Base-by-base conservation (phyloP, 2,888 invertebrate species). In the Cheilosia soror region DNA sequence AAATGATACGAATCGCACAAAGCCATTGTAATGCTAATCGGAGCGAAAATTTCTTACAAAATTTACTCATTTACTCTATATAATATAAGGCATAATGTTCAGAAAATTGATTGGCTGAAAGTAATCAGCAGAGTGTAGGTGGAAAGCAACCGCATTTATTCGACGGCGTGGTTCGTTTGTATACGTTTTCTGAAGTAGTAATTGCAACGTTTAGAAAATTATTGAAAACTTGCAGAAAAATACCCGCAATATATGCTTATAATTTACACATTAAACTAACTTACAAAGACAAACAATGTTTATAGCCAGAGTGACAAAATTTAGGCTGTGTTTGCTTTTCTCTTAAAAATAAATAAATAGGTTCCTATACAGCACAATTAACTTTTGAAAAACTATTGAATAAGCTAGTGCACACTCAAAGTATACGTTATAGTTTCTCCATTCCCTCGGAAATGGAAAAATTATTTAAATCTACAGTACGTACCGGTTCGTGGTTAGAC, bases 121-220 rank as follows among this genome's bases (percentile, higher is more conserved):
- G 42, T 47, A 79, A 66, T 65, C 63, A 78, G 51, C 44, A 60
- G 37, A 69, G 37, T 58, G 47, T 78, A 79, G 78, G 72, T 79
- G 72, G 72, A 72, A 79, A 79, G 65, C 65, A 60, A 66, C 79
- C 60, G 71, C 63, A 65, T 25, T 51, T 71, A 9, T 65, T 29
- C 53, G 79, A 62, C 72, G 66, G 79, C 72, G 60, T 79, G 29
- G 33, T 49, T 66, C 15, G 33, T 51, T 42, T 40, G 33, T 65
- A 57, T 55, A 57, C 13, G 55, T 44, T 53, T 42, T 73, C 44
- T 62, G 15, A 57, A 69, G 25, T 60, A 37, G 37, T 11, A 13
- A 55, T 75, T 75, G 33, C 33, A 75, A 75, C 15, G 55, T 27
- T 75, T 20, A 37, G 57, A 49, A 75, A 65, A 44, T 25, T n/a